These are phyloP conservation scores for Leucopsar rothschildi DNA, from an alignment of 2,113 vertebrate species.

Conservation along the genomic window DNA sequence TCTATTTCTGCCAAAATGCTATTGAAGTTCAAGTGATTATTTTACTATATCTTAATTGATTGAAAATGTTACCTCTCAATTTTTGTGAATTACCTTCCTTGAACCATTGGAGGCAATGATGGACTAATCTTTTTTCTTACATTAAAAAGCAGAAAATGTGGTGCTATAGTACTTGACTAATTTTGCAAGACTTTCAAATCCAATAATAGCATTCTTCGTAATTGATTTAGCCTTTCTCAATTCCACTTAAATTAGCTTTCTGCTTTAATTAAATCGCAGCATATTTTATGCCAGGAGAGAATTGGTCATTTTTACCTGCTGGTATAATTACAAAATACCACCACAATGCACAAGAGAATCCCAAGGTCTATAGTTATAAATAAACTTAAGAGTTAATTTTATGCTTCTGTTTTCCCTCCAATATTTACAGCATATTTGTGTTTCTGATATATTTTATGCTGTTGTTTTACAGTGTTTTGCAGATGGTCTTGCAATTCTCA, in stretches of 20 bases:
- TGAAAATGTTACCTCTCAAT: neutral
- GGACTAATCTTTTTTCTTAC: neutral
- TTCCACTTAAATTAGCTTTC: conserved; percentile 34
- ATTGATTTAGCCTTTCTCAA: conserved; percentile 35
- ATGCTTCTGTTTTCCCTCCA: neutral
- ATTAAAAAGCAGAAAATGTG: neutral
- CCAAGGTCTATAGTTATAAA: neutral
- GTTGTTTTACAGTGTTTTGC: conserved; percentile 13
- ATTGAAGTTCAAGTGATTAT: neutral
- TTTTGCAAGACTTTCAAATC: conserved; percentile 15
- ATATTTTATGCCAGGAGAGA: conserved; percentile 23
- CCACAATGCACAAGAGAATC: neutral
- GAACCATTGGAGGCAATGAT: neutral
- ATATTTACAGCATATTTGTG: conserved; percentile 31
- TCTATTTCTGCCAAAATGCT: neutral
- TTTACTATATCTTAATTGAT: neutral
- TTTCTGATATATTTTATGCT: neutral
- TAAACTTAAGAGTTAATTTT: conserved; percentile 20
- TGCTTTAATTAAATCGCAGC: conserved; percentile 50
- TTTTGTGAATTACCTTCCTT: neutral
- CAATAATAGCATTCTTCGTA: conserved; percentile 17
- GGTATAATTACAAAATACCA: neutral
- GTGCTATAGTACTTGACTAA: neutral
- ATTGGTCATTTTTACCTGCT: conserved; percentile 25
- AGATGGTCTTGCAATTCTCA: conserved; percentile 23